These are phyloP conservation scores for Beroe forskalii DNA, from an alignment of 37 sponge, comb jelly and placozoan species.

Conservation along the genomic window DNA sequence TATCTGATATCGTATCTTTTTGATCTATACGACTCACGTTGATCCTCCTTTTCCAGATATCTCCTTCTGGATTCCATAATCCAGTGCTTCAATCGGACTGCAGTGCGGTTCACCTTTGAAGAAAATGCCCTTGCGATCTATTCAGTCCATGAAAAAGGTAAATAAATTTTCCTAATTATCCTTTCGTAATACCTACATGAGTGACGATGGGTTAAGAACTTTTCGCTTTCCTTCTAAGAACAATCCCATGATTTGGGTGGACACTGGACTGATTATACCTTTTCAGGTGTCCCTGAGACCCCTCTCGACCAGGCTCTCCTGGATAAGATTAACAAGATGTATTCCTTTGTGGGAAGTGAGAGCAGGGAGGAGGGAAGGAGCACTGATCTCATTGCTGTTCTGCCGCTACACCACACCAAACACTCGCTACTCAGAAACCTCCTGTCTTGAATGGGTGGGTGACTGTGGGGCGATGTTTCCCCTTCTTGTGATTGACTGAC, in stretches of 20 bases:
- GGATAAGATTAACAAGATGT: conserved; percentile 54
- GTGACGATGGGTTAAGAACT: background rate
- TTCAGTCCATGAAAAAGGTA: background rate
- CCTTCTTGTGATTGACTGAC: too few relatives aligned
- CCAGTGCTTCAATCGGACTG: conserved; percentile 13
- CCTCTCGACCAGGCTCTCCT: conserved; percentile 15
- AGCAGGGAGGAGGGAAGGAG: background rate
- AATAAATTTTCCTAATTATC: too few relatives aligned
- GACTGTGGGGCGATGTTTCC: too few relatives aligned
- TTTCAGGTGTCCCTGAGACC: background rate
- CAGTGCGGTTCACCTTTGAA: background rate
- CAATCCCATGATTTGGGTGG: too few relatives aligned
- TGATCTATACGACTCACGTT: too few relatives aligned
- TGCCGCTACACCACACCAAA: background rate
- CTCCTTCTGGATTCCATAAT: conserved; percentile 24
- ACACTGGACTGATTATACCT: too few relatives aligned
- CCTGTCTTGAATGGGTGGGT: too few relatives aligned
- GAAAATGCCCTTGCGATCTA: background rate
- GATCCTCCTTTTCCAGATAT: background rate
- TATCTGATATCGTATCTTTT: too few relatives aligned
- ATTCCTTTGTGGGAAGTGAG: background rate
- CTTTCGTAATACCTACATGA: too few relatives aligned
- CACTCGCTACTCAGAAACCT: conserved; percentile 9
- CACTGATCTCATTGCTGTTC: conserved; percentile 14
- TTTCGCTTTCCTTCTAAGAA: background rate